phyloP scores from a whole-genome alignment of 2,888 invertebrate species.

The Digitonthophagus gazella region DNA sequence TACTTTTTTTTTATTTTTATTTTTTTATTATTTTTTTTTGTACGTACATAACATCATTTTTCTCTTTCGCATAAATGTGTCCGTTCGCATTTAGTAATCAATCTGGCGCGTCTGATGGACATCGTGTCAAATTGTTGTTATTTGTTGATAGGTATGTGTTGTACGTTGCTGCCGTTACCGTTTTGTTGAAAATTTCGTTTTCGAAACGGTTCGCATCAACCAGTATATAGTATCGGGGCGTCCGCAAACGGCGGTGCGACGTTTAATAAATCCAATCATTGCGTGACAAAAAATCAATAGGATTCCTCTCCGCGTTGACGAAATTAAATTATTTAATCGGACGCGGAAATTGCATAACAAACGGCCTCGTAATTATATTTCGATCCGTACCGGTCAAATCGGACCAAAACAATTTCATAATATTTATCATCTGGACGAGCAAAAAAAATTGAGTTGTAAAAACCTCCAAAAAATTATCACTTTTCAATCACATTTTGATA shows the following conservation, averaged over 20 bases:
- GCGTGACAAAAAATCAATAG: conserved; percentile 14
- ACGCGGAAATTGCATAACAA: conserved; percentile 15
- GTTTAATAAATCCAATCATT: conserved; percentile 10
- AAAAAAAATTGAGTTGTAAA: no score
- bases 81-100: neutral
- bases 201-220: neutral
- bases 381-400: neutral
- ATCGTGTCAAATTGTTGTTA: neutral
- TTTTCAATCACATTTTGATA: no score
- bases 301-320: conserved; percentile 4
- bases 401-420: neutral
- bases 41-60: no score
- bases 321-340: conserved; percentile 16
- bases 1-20: no score
- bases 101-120: neutral
- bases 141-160: neutral
- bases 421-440: neutral
- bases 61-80: neutral
- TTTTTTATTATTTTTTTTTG: no score
- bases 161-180: neutral
- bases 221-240: neutral
- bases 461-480: no score
- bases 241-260: neutral
- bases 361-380: conserved; percentile 4
- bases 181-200: neutral